A percentile compares a stretch with the other conserved stretches of the same genome.
Evolutionary conservation across 2,113 vertebrate species (phyloP).

Genomic region (Xiphorhynchus elegans): DNA sequence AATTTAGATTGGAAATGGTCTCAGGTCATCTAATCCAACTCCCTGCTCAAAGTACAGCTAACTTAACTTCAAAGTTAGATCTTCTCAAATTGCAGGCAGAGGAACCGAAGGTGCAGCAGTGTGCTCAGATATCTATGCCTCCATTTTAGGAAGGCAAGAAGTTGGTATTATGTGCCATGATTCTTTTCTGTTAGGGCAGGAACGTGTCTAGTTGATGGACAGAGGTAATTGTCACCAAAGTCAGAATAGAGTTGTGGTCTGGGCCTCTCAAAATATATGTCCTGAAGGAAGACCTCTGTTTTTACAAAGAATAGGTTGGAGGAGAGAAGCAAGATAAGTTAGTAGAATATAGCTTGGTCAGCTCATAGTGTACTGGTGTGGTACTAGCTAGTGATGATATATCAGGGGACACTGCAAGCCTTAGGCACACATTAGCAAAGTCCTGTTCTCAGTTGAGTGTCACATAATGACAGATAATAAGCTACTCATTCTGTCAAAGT

Average conservation of each 20-base stretch:
- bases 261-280: neutral
- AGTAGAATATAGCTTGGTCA: neutral
- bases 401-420: neutral
- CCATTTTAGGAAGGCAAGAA: neutral
- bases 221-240: neutral
- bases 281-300: neutral
- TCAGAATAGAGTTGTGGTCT: neutral
- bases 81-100: neutral
- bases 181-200: neutral
- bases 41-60: neutral
- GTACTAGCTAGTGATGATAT: neutral
- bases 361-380: neutral
- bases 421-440: neutral
- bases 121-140: neutral
- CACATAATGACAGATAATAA: neutral
- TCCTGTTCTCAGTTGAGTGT: accelerated
- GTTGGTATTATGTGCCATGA: neutral
- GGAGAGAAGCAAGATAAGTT: neutral
- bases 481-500: neutral
- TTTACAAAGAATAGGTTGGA: neutral
- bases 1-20: neutral
- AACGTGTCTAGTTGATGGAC: neutral
- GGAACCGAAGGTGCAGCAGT: neutral
- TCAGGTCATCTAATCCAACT: neutral
- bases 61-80: neutral